These are phyloP conservation scores for Hirtodrosophila trivittata DNA, from an alignment of 2,888 invertebrate genomes.

Conservation along the genomic window DNA sequence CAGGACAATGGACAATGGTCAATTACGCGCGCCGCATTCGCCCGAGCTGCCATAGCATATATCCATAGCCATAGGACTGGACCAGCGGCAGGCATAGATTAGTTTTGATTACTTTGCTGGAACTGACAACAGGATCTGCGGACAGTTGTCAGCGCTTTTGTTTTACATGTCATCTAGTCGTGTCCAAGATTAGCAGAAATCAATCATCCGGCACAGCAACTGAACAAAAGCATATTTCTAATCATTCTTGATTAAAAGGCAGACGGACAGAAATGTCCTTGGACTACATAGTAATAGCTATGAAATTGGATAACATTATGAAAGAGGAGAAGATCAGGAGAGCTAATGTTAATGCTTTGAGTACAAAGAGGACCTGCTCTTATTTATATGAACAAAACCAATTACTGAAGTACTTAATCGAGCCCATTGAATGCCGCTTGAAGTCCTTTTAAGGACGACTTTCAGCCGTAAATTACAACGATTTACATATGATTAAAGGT, in stretches of 20 bases:
- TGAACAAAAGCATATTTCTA: constrained; percentile 13
- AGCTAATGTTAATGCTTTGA: too few relatives aligned
- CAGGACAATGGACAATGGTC: constrained; percentile 63
- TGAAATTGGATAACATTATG: too few relatives aligned
- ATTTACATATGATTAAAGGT: constrained; percentile 56
- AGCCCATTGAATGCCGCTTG: too few relatives aligned
- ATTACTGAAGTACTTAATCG: too few relatives aligned
- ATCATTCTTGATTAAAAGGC: constrained; percentile 22
- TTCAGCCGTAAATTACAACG: constrained; percentile 39
- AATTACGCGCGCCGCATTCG: constrained; percentile 45
- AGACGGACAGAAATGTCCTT: constrained; percentile 30
- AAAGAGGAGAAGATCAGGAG: too few relatives aligned
- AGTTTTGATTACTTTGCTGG: constrained; percentile 44
- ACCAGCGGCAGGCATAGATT: too few relatives aligned
- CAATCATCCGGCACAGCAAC: constrained; percentile 31
- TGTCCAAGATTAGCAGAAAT: constrained; percentile 25
- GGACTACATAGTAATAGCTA: too few relatives aligned
- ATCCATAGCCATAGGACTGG: too few relatives aligned
- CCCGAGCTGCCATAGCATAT: constrained; percentile 20
- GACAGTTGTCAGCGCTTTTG: constrained; percentile 63
- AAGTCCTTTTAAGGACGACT: background rate
- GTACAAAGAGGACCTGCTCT: too few relatives aligned
- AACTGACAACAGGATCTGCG: constrained; percentile 33
- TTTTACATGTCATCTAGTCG: constrained; percentile 53
- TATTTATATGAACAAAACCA: too few relatives aligned